Evolutionary conservation across 37 sponge, comb jelly and placozoan species (phyloP).

Genomic region (Haliclona indistincta): DNA sequence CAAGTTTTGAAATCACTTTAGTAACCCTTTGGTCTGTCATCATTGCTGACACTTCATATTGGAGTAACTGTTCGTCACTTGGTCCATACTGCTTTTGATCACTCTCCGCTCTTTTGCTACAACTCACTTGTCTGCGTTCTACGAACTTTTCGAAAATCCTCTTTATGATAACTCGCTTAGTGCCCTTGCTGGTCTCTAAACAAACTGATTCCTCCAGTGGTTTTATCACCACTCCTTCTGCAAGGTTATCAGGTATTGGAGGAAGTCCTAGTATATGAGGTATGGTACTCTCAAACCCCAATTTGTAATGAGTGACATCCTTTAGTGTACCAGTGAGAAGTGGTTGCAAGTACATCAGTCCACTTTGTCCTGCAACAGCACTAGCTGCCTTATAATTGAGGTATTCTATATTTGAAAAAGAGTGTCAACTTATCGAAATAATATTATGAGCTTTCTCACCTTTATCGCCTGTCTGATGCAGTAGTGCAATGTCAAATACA

Average conservation of each 20-base stretch:
- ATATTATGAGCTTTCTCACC: too few relatives aligned
- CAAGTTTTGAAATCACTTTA: conserved; percentile 41
- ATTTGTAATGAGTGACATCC: conserved; percentile 26
- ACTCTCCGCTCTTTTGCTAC: background rate
- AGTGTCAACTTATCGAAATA: background rate
- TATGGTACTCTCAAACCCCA: conserved; percentile 29
- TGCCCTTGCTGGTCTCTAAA: conserved; percentile 1
- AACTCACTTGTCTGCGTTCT: background rate
- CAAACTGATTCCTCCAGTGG: conserved; percentile 11
- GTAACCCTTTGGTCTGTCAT: conserved; percentile 36
- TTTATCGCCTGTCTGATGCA: background rate
- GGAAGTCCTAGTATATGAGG: conserved; percentile 42
- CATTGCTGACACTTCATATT: conserved; percentile 30
- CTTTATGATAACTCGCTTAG: conserved; percentile 50
- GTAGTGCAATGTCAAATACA: conserved; percentile 50
- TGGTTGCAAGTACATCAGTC: conserved; percentile 38
- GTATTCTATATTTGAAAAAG: conserved; percentile 10
- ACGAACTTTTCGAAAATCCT: conserved; percentile 34
- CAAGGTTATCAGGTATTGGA: conserved; percentile 33
- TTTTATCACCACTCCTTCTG: conserved; percentile 56
- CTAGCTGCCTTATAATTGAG: conserved; percentile 39
- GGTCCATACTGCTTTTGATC: background rate
- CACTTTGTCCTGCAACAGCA: conserved; percentile 1
- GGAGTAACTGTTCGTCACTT: background rate
- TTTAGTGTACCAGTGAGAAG: conserved; percentile 33